Evolutionary conservation across 2,113 vertebrate genomes (phyloP), one percentile per base, ranked within the genome.

Genomic region (Delphinapterus leucas): DNA sequence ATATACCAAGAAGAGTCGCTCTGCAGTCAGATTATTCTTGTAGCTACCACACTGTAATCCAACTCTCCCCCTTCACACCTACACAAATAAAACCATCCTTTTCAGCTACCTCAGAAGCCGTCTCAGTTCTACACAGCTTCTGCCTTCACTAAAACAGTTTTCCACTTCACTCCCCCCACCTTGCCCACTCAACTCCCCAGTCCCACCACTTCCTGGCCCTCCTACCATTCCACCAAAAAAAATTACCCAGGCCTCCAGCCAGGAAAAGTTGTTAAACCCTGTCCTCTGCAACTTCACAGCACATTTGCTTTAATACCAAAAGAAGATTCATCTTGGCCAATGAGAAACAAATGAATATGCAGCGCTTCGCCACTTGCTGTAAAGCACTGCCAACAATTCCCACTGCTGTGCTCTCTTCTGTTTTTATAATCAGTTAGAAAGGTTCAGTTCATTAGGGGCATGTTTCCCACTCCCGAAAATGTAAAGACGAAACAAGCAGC

Each of bases 341-440:
- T 65, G 96, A 98, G 95, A 90, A 97, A 88, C 95, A 97, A 98
- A 98, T 98, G 98, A 98, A 98, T 98, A 98, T 93, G 96, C 87
- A 98, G 83, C 3, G 95, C 96, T 95, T 89, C 14, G 61, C 96
- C 97, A 96, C 96, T 98, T 96, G 97, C 84, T 98, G 91, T 92
- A 97, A 98, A 96, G 61, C 90, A 90, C 79, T 82, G 97, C 97
- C 98, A 97, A 41, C 88, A 77, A 55, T 96, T 96, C 97, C 98
- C 97, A 96, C 96, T 93, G 60, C 8, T 96, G 23, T 80, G 88
- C 73, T 94, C 97, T 97, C 97, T 95, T 97, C 97, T 98, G 98
- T 98, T 98, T 98, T 93, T 91, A 95, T 95, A 98, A 98, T 99
- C 98, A 98, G 98, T 98, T 98, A 98, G 93, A 97, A 98, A 90